phyloP scores from a whole-genome alignment of 2,113 vertebrate genomes.

The Salvelinus alpinus region DNA sequence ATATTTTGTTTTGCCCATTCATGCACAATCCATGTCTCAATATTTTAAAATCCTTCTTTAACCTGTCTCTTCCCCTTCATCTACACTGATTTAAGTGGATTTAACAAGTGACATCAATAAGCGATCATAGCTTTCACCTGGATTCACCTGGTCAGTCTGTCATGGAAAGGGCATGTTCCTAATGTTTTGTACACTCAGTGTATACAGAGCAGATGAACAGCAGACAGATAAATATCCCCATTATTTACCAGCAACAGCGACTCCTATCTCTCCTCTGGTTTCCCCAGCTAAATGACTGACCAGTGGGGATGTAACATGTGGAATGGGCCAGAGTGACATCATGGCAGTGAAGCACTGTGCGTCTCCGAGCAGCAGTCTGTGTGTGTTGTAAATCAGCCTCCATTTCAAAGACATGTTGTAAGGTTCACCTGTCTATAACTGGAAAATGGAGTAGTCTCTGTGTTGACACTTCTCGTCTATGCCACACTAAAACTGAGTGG shows the following conservation, averaged over 20 bases:
- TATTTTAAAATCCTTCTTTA: no score
- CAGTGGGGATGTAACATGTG: conserved; percentile 5
- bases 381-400: conserved; percentile 32
- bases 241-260: neutral
- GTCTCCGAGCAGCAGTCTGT: conserved; percentile 11
- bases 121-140: no score
- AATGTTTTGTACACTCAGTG: no score
- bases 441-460: neutral
- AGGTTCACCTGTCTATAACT: conserved; percentile 37
- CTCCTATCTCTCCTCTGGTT: conserved; percentile 4
- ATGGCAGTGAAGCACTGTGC: conserved; percentile 24
- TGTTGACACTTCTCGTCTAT: conserved; percentile 6
- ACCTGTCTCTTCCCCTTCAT: no score
- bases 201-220: neutral
- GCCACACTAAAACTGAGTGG: neutral
- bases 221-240: neutral
- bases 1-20: no score
- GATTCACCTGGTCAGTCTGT: no score
- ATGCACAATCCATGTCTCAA: no score
- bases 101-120: no score
- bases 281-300: conserved; percentile 36
- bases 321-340: conserved; percentile 21
- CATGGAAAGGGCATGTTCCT: no score
- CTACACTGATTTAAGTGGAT: no score
- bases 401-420: conserved; percentile 31